Evolutionary conservation across 2,888 invertebrate species (phyloP), one percentile per base, ranked within the genome.

Genomic region (Drosophila longiperda): DNA sequence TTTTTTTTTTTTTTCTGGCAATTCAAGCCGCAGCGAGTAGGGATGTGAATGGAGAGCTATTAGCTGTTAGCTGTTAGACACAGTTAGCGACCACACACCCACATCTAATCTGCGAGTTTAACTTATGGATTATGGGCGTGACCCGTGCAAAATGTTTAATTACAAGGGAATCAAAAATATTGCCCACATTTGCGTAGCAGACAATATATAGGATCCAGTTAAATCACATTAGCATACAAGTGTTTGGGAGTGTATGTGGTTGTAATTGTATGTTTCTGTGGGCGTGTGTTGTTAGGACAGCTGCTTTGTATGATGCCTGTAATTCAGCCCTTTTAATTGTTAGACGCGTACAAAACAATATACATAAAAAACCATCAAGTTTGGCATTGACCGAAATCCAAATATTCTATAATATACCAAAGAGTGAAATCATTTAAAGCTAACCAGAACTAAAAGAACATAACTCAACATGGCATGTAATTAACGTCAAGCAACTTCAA

Each of bases 51-150:
- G 38, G 48, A 42, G n/a, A 68, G 60, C 61, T 71, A 74, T 45
- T 45, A 49, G 64, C 70, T 63, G 62, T 45, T 45, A 49, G 64
- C 70, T 63, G 64, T 73, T 65, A 79, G 59, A 71, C 67, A 78
- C 78, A 71, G 72, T 76, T 76, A 81, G 75, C 72, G 72, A 75
- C 67, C 79, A 50, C 79, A 59, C 32, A 66, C 48, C 38, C 49
- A 26, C 63, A 58, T 54, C 59, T 69, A 66, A 65, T 66, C 69
- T 71, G 50, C 23, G 65, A 77, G 82, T 69, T 86, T 83, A 86
- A 88, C 85, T 86, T 88, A 88, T 83, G 88, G 85, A 88, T 88
- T 88, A 85, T 81, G 86, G 88, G 88, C 83, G 88, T 86, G 78
- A 80, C 78, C 82, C 69, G 70, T 66, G 73, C 54, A 65, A 72